phyloP scores from a whole-genome alignment of 2,888 invertebrate genomes.

The Drosophila hamatofila region DNA sequence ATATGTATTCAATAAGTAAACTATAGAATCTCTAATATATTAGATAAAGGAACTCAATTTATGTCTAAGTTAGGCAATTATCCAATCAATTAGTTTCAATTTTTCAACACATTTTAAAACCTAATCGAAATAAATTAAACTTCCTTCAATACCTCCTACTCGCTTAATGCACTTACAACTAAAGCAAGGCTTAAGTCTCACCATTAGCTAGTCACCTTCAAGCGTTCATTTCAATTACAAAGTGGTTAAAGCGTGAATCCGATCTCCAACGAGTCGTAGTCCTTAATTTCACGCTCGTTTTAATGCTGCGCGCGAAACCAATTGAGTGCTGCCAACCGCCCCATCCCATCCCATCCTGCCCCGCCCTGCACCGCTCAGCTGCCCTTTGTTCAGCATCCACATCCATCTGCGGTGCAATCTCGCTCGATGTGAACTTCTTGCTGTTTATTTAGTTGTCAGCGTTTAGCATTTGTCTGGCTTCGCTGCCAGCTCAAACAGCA shows the following conservation, averaged over 20 bases:
- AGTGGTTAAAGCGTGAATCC: constrained; percentile 28
- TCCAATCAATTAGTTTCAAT: not conserved
- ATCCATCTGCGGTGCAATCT: constrained; percentile 54
- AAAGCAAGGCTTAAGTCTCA: not conserved
- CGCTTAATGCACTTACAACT: not conserved
- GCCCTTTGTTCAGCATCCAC: constrained; percentile 13
- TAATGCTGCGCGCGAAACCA: constrained; percentile 80
- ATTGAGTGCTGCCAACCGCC: constrained; percentile 69
- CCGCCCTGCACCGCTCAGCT: not conserved
- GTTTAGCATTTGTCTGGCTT: constrained; percentile 80
- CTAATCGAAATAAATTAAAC: rapidly evolving
- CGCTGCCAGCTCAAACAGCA: constrained; percentile 28
- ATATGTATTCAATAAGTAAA: not conserved
- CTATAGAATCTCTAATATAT: not conserved
- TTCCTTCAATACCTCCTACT: not conserved
- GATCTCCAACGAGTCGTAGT: constrained; percentile 14
- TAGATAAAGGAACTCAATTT: not conserved
- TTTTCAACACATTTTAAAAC: not conserved
- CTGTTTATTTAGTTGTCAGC: constrained; percentile 84
- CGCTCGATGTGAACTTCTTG: constrained; percentile 73
- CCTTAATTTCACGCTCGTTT: constrained; percentile 72
- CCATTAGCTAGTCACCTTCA: constrained; percentile 1
- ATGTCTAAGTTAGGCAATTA: not conserved
- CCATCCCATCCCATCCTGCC: not conserved
- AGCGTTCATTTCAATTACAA: constrained; percentile 6